phyloP scores from a whole-genome alignment of 1,140 invertebrate species.

The Heliothis virescens region DNA sequence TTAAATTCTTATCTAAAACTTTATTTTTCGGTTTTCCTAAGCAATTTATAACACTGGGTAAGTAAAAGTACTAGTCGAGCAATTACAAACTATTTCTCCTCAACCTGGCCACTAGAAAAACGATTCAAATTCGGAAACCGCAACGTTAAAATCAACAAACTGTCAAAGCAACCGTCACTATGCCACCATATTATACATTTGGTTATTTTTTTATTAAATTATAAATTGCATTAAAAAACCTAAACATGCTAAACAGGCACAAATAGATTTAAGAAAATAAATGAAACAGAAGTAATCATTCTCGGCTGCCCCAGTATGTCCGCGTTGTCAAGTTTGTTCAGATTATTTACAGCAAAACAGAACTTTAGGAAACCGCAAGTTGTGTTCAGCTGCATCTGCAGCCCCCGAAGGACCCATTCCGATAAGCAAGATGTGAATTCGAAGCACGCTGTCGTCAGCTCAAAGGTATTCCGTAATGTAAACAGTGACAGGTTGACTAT shows the following conservation, averaged over 20 bases:
- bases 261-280: slow-evolving; percentile 45
- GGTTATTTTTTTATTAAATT: slow-evolving; percentile 52
- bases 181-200: slow-evolving; percentile 59
- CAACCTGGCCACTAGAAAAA: slow-evolving; percentile 8
- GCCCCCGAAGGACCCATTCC: slow-evolving; percentile 55
- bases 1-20: too few relatives aligned
- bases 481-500: too few relatives aligned
- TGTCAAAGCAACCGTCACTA: slow-evolving; percentile 64
- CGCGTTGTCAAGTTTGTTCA: slow-evolving; percentile 57
- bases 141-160: slow-evolving; percentile 28
- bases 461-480: background rate
- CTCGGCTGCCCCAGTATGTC: slow-evolving; percentile 59
- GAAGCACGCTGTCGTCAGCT: slow-evolving; percentile 62
- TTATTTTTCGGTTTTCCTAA: too few relatives aligned
- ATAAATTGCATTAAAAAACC: slow-evolving; percentile 21
- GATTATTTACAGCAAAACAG: slow-evolving; percentile 49
- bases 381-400: slow-evolving; percentile 21
- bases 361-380: slow-evolving; percentile 45
- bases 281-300: slow-evolving; percentile 36
- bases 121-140: slow-evolving; percentile 45
- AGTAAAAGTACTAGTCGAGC: background rate
- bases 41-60: background rate
- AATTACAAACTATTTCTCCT: background rate
- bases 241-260: slow-evolving; percentile 51
- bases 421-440: slow-evolving; percentile 65